Conservation (phyloP, 2,888 invertebrate genomes). For the Dynastes tityus region DNA sequence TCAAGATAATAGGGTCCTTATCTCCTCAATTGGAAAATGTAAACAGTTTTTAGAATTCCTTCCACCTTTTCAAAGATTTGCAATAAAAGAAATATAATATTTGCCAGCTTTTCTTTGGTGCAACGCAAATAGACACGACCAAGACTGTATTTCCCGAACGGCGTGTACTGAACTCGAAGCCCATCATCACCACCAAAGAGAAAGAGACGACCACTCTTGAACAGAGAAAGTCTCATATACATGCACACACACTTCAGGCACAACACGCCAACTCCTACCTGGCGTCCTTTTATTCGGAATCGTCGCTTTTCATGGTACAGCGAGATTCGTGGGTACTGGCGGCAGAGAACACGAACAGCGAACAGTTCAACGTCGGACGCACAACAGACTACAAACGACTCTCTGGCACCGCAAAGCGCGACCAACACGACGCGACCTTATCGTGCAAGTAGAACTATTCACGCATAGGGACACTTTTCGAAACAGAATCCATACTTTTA, state of each 20-base stretch:
- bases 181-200: background rate
- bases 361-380: constrained; percentile 54
- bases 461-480: background rate
- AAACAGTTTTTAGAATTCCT: no score
- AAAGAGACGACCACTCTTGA: constrained; percentile 8
- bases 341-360: background rate
- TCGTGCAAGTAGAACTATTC: background rate
- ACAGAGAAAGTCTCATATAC: constrained; percentile 10
- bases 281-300: constrained; percentile 57
- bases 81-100: no score
- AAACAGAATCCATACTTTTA: constrained; percentile 2
- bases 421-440: background rate
- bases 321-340: constrained; percentile 53
- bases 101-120: no score
- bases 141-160: background rate
- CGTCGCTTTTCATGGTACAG: constrained; percentile 55
- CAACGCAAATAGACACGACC: background rate
- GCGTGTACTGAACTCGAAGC: background rate
- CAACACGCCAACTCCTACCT: constrained; percentile 30
- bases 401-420: constrained; percentile 26
- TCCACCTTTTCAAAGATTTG: no score
- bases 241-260: background rate
- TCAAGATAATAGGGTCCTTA: no score
- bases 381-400: background rate
- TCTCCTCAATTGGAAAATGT: no score